phyloP scores from a whole-genome alignment of 1,140 invertebrate species.

The Myzus persicae region DNA sequence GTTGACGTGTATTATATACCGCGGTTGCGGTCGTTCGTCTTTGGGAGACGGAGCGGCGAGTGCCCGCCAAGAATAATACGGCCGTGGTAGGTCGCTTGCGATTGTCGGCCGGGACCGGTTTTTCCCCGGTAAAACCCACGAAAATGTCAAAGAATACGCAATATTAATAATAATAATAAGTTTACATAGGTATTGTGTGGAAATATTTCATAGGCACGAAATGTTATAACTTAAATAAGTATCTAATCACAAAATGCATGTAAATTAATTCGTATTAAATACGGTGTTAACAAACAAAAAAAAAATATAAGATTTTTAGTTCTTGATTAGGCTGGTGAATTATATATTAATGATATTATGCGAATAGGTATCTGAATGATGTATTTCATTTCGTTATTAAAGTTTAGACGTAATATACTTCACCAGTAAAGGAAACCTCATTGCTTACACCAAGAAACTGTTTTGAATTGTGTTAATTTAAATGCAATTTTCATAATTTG shows the following conservation, averaged over 20 bases:
- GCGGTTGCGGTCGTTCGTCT: not conserved
- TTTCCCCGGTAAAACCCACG: not conserved
- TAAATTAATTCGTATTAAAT: not conserved
- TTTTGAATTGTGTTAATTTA: not conserved
- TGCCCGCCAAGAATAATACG: not conserved
- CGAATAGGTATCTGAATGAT: no score
- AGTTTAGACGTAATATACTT: no score
- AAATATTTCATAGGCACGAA: not conserved
- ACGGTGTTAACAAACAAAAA: not conserved
- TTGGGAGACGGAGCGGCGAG: not conserved
- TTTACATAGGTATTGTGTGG: not conserved
- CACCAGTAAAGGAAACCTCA: no score
- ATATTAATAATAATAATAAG: not conserved
- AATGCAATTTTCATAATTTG: not conserved
- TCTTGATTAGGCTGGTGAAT: no score
- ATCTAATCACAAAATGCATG: not conserved
- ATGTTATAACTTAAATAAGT: not conserved
- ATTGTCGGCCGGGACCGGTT: not conserved
- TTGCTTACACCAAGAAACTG: not conserved
- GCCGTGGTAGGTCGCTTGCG: not conserved
- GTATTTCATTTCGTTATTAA: no score
- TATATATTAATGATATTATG: no score
- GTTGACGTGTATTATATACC: not conserved
- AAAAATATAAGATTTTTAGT: no score
- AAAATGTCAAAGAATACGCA: not conserved